Conservation (phyloP, 2,888 invertebrate genomes). For the Thalpophila matura region DNA sequence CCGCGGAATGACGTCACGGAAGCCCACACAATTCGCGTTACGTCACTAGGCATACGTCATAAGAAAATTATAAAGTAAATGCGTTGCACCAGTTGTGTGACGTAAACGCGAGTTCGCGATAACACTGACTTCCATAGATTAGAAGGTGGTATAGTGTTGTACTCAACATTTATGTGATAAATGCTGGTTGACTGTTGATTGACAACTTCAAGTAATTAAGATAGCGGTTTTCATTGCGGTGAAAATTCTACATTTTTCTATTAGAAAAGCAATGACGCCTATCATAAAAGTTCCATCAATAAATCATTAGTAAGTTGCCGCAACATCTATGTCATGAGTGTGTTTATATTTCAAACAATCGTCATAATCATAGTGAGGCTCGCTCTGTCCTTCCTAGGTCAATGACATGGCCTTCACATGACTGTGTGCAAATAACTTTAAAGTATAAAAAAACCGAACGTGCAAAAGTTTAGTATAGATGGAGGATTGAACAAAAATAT, state of each 20-base stretch:
- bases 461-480: conserved; percentile 1
- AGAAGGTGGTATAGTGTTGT: neutral
- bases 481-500: neutral
- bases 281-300: conserved; percentile 8
- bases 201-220: neutral
- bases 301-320: neutral
- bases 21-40: neutral
- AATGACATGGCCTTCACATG: conserved; percentile 21
- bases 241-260: neutral
- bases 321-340: neutral
- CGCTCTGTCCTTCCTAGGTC: conserved; percentile 37
- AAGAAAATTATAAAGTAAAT: too few relatives aligned
- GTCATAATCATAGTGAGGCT: conserved; percentile 1
- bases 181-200: neutral
- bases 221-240: neutral
- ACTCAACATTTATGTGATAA: neutral
- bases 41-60: conserved; percentile 8
- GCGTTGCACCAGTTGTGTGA: neutral
- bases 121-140: neutral
- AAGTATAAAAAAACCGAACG: conserved; percentile 1
- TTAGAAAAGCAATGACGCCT: neutral
- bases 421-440: conserved; percentile 31
- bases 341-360: neutral
- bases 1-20: conserved; percentile 3
- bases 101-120: conserved; percentile 3